Evolutionary conservation across 2,888 invertebrate species (phyloP).

Genomic region (Tyria jacobaeae): DNA sequence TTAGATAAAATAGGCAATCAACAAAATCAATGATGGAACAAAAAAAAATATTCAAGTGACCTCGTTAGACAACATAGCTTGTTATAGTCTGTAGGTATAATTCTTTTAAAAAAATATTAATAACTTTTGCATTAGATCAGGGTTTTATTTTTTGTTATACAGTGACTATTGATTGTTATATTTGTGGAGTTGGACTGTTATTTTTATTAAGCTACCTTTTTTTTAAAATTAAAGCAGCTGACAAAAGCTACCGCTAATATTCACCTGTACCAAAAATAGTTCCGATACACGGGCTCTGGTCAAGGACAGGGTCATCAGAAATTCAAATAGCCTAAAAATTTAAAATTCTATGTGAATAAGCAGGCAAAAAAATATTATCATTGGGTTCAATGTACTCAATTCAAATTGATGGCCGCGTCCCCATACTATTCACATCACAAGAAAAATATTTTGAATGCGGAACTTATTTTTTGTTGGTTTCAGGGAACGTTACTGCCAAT

Average conservation of each 20-base stretch:
- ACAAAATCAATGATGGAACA: background rate
- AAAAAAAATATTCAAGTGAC: background rate
- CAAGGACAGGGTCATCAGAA: constrained; percentile 64
- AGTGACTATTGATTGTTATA: background rate
- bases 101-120: background rate
- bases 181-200: no score
- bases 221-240: constrained; percentile 9
- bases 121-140: background rate
- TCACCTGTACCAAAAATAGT: constrained; percentile 42
- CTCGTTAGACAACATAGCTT: background rate
- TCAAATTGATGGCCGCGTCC: constrained; percentile 40
- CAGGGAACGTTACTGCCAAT: background rate
- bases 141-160: background rate
- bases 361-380: constrained; percentile 46
- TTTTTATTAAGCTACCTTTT: no score
- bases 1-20: no score
- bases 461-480: constrained; percentile 12
- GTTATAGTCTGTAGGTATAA: no score
- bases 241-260: constrained; percentile 21
- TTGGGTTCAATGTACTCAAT: constrained; percentile 57
- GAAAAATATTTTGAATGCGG: constrained; percentile 27
- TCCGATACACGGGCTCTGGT: constrained; percentile 52
- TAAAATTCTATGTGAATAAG: constrained; percentile 53
- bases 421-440: constrained; percentile 29
- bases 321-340: constrained; percentile 63